Base-by-base conservation (phyloP, 2,113 vertebrate genomes). In the Pelecanoides urinatrix region DNA sequence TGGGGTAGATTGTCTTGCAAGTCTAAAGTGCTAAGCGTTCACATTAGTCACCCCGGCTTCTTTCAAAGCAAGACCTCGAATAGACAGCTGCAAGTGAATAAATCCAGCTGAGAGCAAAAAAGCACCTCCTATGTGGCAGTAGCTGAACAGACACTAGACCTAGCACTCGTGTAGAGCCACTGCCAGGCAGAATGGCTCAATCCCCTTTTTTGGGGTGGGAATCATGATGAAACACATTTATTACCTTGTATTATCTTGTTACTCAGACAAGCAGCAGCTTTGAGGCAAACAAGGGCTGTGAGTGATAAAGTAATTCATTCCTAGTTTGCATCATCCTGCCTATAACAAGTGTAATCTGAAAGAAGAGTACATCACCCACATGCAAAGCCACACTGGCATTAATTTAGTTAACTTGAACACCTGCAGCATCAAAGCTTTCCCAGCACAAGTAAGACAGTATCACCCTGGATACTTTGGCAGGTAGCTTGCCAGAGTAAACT, bases 321-420 rank as follows among this genome's bases (percentile, higher is more conserved):
- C 42, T 71, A 53, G 30, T 44, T 63, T 63, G n/a, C 72, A 75
- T 30, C 47, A 53, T 29, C 47, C 71, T 11, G 2, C 38, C 26
- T 29, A 4, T 27, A n/a, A 40, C 40, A 40, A 40, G 40, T 3
- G 5, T n/a, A 17, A 63, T 15, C n/a, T 36, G n/a, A 53, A 71
- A 16, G 45, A 25, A 23, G 6, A 59, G 16, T 4, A 38, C 22
- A n/a, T 26, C 38, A 19, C 14, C 32, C 59, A 18, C 13, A 9
- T 1, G 0, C n/a, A n/a, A 4, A 83, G 42, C 38, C 27, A 30
- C 0, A 0, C 21, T 12, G n/a, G n/a, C 34, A 36, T 21, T 47
- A 12, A 38, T 2, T 3, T 7, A 26, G 16, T 30, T 53, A 70
- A 70, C 15, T 2, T 14, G 4, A 53, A 88, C 16, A 13, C n/a